phyloP scores from a whole-genome alignment of 2,888 invertebrate genomes.

The Phytoseiulus persimilis region DNA sequence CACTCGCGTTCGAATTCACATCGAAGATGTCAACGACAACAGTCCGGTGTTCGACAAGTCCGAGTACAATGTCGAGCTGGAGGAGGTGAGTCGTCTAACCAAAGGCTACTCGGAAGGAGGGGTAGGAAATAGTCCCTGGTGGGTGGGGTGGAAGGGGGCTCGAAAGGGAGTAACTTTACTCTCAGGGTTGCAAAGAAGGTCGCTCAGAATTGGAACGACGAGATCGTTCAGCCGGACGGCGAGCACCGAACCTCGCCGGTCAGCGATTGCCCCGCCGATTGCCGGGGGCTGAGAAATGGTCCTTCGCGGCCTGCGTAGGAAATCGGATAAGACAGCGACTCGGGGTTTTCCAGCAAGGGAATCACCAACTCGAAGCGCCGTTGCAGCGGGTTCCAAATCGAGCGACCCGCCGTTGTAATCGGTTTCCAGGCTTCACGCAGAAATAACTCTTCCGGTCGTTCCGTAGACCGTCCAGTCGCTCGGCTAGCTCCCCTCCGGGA shows the following conservation, averaged over 20 bases:
- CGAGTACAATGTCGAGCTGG: slow-evolving; percentile 46
- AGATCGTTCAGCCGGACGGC: neutral
- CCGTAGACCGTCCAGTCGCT: neutral
- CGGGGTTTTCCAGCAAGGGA: neutral
- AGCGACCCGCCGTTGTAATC: neutral
- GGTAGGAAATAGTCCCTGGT: neutral
- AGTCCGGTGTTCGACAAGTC: slow-evolving; percentile 47
- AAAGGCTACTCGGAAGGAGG: neutral
- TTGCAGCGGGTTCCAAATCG: neutral
- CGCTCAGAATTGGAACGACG: neutral
- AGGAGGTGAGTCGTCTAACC: slow-evolving; percentile 44
- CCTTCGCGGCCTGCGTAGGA: neutral
- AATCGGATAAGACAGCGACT: neutral
- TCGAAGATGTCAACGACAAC: slow-evolving; percentile 48
- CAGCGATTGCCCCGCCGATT: neutral
- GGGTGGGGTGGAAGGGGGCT: no score
- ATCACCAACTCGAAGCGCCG: neutral
- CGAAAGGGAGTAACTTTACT: neutral
- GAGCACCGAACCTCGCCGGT: neutral
- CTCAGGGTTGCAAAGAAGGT: neutral
- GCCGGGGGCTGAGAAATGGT: neutral
- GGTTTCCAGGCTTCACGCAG: neutral
- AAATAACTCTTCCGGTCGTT: neutral
- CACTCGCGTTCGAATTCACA: slow-evolving; percentile 45
- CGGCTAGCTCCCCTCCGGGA: neutral